Conservation (phyloP, 2,113 vertebrate genomes). For the Pavo muticus region DNA sequence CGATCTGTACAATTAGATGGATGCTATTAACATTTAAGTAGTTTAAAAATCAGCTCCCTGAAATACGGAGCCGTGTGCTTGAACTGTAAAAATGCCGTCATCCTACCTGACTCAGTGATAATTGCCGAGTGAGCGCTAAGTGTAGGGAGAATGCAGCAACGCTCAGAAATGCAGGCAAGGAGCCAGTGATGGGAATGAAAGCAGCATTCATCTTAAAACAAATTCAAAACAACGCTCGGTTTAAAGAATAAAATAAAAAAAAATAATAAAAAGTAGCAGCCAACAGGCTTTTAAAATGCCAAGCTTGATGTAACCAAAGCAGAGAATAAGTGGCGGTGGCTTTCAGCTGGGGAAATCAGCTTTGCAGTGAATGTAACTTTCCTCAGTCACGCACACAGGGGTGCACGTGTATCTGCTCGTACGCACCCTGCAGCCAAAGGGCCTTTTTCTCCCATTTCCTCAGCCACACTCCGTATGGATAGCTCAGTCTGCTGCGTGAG, state of each 20-base stretch:
- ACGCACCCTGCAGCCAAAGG: not conserved
- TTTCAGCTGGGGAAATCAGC: conserved; percentile 72
- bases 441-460: not conserved
- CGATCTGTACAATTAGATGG: conserved; percentile 65
- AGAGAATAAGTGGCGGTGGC: conserved; percentile 74
- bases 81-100: conserved; percentile 65
- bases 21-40: conserved; percentile 70
- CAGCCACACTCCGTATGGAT: not conserved
- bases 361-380: conserved; percentile 53
- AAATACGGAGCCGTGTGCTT: conserved; percentile 53
- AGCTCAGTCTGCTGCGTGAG: not conserved
- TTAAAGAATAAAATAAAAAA: conserved; percentile 62
- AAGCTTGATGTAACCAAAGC: conserved; percentile 79
- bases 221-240: conserved; percentile 77
- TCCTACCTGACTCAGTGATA: conserved; percentile 73
- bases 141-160: conserved; percentile 56
- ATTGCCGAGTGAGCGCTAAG: conserved; percentile 67
- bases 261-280: not conserved
- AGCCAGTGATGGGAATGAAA: conserved; percentile 50
- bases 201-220: conserved; percentile 66
- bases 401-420: rapidly evolving
- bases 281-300: conserved; percentile 81
- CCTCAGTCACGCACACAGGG: not conserved
- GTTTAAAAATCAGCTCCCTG: conserved; percentile 64
- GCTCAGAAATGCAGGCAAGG: conserved; percentile 32